phyloP scores from a whole-genome alignment of 2,113 vertebrate genomes.

The Capreolus pygargus region DNA sequence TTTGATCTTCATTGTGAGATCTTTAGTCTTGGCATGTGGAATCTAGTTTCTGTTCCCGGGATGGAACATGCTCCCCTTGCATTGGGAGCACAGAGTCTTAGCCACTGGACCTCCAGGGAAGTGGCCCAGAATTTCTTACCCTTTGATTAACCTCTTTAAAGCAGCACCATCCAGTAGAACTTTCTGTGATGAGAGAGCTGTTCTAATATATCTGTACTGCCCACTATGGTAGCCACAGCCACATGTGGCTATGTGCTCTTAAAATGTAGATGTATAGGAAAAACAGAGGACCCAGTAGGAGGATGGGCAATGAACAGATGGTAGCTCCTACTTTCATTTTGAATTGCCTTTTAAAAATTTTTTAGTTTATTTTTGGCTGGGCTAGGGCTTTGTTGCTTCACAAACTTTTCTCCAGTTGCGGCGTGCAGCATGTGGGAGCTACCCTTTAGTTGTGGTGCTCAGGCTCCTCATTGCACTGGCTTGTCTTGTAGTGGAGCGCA shows the following conservation, averaged over 20 bases:
- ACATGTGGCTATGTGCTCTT: neutral
- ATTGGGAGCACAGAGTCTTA: neutral
- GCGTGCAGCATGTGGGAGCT: neutral
- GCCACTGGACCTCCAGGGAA: neutral
- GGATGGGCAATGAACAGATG: neutral
- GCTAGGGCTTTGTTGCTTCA: neutral
- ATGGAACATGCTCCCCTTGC: neutral
- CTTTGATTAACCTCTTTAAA: neutral
- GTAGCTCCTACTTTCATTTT: neutral
- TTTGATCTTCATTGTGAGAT: neutral
- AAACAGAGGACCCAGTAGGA: neutral
- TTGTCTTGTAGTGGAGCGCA: neutral
- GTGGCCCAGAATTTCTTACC: neutral
- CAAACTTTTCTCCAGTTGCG: neutral
- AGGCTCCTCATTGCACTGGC: neutral
- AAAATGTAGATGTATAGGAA: neutral
- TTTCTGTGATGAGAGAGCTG: neutral
- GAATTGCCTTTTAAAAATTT: neutral
- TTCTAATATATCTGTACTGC: neutral
- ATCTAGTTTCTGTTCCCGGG: neutral
- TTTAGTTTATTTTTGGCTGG: neutral
- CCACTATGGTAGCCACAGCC: neutral
- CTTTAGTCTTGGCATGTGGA: neutral
- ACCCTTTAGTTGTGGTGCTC: neutral
- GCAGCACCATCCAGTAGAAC: neutral